A percentile compares a stretch with the other conserved stretches of the same genome.
Conservation (phyloP, 2,113 vertebrate genomes). For the Ifrita kowaldi region DNA sequence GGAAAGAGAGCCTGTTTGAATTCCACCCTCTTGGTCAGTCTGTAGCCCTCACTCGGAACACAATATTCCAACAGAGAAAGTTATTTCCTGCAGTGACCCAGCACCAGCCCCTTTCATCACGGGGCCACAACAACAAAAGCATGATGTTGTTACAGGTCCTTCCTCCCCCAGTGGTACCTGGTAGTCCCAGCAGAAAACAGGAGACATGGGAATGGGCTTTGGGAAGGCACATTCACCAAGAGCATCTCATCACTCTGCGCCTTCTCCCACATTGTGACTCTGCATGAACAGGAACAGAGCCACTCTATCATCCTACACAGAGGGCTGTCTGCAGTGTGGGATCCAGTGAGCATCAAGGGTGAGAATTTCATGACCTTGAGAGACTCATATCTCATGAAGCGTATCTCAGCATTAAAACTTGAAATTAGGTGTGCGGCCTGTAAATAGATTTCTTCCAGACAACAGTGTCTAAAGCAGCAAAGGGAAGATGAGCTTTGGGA, state of each 20-base stretch:
- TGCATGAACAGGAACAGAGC: not conserved
- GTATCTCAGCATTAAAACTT: not conserved
- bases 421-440: not conserved
- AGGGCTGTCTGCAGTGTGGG: not conserved
- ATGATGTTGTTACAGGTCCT: not conserved
- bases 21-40: conserved; percentile 2
- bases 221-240: not conserved
- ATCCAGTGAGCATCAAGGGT: not conserved
- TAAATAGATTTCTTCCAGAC: not conserved
- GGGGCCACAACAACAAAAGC: not conserved
- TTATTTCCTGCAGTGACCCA: not conserved
- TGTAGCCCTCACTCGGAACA: not conserved
- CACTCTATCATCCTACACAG: not conserved
- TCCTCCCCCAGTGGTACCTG: not conserved
- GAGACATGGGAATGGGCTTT: not conserved
- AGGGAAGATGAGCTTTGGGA: not conserved
- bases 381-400: not conserved
- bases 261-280: not conserved
- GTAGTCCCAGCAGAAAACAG: not conserved
- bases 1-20: not conserved
- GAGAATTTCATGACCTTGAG: not conserved
- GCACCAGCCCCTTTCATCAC: not conserved
- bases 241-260: not conserved
- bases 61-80: not conserved
- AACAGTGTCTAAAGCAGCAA: not conserved